Evolutionary conservation across 2,797 vertebrate genomes (phyloP).

Genomic region (Channa striata): DNA sequence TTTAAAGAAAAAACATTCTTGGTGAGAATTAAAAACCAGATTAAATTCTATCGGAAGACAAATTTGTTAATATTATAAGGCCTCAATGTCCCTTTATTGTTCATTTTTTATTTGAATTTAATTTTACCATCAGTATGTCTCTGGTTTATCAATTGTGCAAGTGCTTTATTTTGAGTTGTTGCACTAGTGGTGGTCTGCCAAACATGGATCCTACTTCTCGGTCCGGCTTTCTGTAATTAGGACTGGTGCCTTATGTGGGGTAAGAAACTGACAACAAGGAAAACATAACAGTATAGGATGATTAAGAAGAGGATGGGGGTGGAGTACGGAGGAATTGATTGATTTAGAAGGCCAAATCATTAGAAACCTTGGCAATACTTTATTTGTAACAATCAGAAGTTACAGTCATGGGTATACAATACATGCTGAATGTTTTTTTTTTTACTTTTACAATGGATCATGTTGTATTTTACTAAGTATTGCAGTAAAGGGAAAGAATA

Average conservation of each 20-base stretch:
- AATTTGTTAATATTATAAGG: conserved; percentile 74
- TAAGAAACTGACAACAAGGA: conserved; percentile 59
- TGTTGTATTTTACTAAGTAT: conserved; percentile 49
- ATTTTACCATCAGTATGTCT: conserved; percentile 30
- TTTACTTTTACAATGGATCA: conserved; percentile 34
- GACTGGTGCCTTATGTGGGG: conserved; percentile 84
- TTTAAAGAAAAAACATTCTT: conserved; percentile 79
- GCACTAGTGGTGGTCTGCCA: conserved; percentile 51
- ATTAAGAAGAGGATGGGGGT: conserved; percentile 5
- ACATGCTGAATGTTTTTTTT: conserved; percentile 58
- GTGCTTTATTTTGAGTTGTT: conserved; percentile 57
- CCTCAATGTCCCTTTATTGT: conserved; percentile 58
- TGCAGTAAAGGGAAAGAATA: conserved; percentile 25
- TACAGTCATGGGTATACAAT: conserved; percentile 31
- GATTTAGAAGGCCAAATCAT: conserved; percentile 62
- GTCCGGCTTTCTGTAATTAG: conserved; percentile 71
- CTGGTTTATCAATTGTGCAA: conserved; percentile 35
- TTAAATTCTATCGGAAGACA: conserved; percentile 56
- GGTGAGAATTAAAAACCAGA: conserved; percentile 58
- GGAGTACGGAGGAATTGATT: conserved; percentile 24
- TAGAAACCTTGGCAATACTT: conserved; percentile 69
- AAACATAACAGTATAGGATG: conserved; percentile 15
- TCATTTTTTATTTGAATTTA: conserved; percentile 25
- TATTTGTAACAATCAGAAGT: conserved; percentile 55
- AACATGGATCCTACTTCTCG: conserved; percentile 64